Evolutionary conservation across 2,888 invertebrate species (phyloP), one percentile per base, ranked within the genome.

Genomic region (Heliconius aoede): DNA sequence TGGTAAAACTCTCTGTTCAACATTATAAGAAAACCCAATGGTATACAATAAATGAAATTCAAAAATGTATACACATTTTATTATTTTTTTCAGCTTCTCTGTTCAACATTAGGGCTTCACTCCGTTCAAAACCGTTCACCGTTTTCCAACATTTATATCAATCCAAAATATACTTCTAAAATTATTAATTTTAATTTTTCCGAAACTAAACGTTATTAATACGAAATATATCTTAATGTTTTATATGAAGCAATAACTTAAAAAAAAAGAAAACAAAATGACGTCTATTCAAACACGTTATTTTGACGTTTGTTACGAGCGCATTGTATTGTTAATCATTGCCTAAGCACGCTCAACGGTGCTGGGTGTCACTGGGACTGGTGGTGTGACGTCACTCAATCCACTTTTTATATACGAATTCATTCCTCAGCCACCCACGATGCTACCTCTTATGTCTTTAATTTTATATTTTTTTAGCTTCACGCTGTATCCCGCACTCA

Each of bases 361-460:
- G 76, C 79, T 76, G 79, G 72, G 80, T 81, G 81, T 82, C 83
- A 78, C 79, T 82, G 80, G 79, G 78, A 74, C 86, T 87, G 88
- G 90, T 76, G 46, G 74, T 77, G 80, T 83, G 82, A 85, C 85
- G 84, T 85, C 83, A 85, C 81, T 86, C 86, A 86, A 87, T 87
- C 86, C 82, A 84, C 86, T 88, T 90, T 91, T 91, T 90, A 90
- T 91, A 91, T 92, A 91, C 88, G 88, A 87, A 88, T 88, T 87
- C 87, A 86, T 89, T 93, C 92, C 86, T 82, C 81, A 89, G 86
- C 93, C 93, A 89, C 93, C 92, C 93, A 93, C 93, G 92, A 88
- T 78, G 90, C 79, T 77, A 87, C 79, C 76, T 80, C 81, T 83
- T n/a, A n/a, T 79, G 82, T 72, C 76, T 79, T 76, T 80, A 83